Evolutionary conservation across 1,140 invertebrate genomes (phyloP), one percentile per base, ranked within the genome.

Genomic region (Streblospio benedicti): DNA sequence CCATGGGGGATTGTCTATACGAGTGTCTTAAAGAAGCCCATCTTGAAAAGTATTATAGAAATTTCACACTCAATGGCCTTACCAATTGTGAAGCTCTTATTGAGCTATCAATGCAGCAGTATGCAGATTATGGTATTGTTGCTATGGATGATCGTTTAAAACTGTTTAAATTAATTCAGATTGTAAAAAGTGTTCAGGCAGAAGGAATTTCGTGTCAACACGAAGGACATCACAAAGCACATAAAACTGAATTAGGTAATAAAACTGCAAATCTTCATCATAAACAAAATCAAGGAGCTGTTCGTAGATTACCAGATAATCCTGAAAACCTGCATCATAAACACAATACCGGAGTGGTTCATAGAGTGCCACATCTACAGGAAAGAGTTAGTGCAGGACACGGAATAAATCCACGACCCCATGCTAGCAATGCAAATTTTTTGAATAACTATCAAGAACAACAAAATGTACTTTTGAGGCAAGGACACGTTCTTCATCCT

Each of bases 21-120:
- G 71, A 75, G 61, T 76, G 73, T 59, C 61, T 76, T 5, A 61
- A 66, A 27, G 73, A 75, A 44, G 72, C 70, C 27, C 63, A 68
- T 43, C 63, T 76, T 32, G 73, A 75, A 38, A 69, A 71, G 49
- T 74, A 73, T 52, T 75, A 72, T 50, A 65, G 67, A 57, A 53
- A 52, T 18, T 60, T 60, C 32, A 30, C 54, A 20, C 20, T 25
- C 4, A 69, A 71, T 66, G 71, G 73, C 14, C 71, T 76, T 41
- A 70, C 69, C n/a, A 69, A 65, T 38, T 71, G 71, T 23, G 72
- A 75, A 35, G 50, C 67, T 16, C 65, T 76, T 28, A 64, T 65
- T 43, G 63, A 64, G 49, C 58, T 76, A 25, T 69, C 68, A 12
- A 67, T 70, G 41, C 54, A 68, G 49, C 71, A 76, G 43, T 74